Conservation (phyloP, 2,888 invertebrate genomes). For the Aphelenchoides bicaudatus region DNA sequence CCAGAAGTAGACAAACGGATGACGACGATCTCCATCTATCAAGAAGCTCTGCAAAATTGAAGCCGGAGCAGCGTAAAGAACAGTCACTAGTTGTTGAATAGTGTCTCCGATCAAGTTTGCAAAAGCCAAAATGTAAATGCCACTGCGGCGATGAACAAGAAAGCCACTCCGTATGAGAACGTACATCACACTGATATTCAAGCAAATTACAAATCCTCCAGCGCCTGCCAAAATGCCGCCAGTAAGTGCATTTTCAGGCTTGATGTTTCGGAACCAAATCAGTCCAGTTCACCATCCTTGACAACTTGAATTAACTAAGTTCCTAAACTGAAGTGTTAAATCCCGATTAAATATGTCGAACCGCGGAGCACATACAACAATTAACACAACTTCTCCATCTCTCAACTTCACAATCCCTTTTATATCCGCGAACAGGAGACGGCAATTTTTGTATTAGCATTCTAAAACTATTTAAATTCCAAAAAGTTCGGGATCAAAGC, state of each 20-base stretch:
- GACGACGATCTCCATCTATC: neutral
- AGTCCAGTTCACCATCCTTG: too few relatives aligned
- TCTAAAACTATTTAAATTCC: too few relatives aligned
- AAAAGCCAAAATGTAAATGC: constrained; percentile 16
- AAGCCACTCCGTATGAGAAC: neutral
- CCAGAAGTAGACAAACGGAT: neutral
- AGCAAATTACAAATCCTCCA: neutral
- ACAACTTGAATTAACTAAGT: too few relatives aligned
- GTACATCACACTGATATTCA: neutral
- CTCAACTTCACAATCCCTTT: too few relatives aligned
- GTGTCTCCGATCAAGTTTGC: constrained; percentile 13
- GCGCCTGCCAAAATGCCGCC: constrained; percentile 1
- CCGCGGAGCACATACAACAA: too few relatives aligned
- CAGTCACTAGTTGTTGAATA: constrained; percentile 3
- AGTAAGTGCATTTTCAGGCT: neutral
- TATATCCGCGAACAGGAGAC: too few relatives aligned
- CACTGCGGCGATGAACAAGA: neutral
- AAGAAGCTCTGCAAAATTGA: constrained; percentile 8
- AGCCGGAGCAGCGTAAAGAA: neutral
- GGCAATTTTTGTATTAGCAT: too few relatives aligned
- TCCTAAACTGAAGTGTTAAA: too few relatives aligned
- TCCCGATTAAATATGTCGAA: too few relatives aligned
- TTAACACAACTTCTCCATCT: too few relatives aligned
- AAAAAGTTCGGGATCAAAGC: too few relatives aligned
- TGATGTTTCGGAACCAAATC: too few relatives aligned